phyloP scores from a whole-genome alignment of 2,888 invertebrate genomes.

The Micoletzkya japonica region DNA sequence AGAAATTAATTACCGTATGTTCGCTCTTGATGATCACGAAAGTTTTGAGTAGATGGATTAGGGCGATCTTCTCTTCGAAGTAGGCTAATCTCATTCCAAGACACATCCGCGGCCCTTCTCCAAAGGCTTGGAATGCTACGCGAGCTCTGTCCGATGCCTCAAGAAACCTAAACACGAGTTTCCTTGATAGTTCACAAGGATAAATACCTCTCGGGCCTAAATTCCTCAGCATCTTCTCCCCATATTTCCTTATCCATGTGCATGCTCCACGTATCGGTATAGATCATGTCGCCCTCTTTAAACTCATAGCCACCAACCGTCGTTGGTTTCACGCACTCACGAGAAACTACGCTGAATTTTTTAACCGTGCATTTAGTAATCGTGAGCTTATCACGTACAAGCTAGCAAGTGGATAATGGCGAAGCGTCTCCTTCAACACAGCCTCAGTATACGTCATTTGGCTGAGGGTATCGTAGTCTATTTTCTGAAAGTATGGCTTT shows the following conservation, averaged over 20 bases:
- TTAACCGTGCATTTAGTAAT: not conserved
- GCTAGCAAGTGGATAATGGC: constrained; percentile 53
- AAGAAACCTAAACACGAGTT: constrained; percentile 32
- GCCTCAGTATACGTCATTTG: constrained; percentile 51
- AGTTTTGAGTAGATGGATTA: constrained; percentile 43
- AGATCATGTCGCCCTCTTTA: constrained; percentile 13
- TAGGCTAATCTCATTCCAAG: constrained; percentile 56
- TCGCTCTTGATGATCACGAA: not conserved
- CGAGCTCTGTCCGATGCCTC: constrained; percentile 21
- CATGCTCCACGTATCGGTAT: constrained; percentile 23
- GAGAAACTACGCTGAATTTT: constrained; percentile 11
- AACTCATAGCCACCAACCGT: constrained; percentile 5
- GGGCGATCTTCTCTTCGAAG: constrained; percentile 52
- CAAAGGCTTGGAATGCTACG: constrained; percentile 38
- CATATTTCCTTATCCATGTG: constrained; percentile 27
- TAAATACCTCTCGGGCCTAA: constrained; percentile 27
- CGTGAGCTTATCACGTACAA: constrained; percentile 35
- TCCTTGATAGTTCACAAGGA: no score
- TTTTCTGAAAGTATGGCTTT: constrained; percentile 15
- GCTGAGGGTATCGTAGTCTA: constrained; percentile 48
- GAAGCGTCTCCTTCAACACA: constrained; percentile 53
- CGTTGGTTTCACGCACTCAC: constrained; percentile 17
- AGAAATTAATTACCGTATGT: constrained; percentile 4
- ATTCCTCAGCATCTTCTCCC: constrained; percentile 26
- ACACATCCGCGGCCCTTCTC: constrained; percentile 56